Evolutionary conservation across 2,797 vertebrate species (phyloP).

Genomic region (Notolepis coatsorum): DNA sequence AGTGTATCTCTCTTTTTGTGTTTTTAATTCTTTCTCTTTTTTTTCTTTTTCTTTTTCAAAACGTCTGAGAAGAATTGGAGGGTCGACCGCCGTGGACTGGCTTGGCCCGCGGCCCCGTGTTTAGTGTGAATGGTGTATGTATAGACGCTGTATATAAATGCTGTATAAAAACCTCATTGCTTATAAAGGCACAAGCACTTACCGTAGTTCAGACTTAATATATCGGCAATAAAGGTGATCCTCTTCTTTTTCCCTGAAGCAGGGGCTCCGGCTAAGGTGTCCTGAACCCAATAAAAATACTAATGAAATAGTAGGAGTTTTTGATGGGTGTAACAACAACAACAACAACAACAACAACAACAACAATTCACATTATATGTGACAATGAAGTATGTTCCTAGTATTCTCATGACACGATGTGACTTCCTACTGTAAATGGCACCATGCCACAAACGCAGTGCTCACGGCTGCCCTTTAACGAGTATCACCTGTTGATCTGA

Average conservation of each 20-base stretch:
- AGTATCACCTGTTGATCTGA: no score
- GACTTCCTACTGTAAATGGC: no score
- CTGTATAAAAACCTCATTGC: conserved; percentile 84
- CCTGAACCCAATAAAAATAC: conserved; percentile 79
- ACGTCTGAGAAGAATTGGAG: conserved; percentile 58
- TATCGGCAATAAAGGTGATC: conserved; percentile 82
- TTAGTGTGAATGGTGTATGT: conserved; percentile 84
- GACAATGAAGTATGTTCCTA: not conserved
- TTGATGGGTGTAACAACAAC: conserved; percentile 59
- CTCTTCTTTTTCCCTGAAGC: conserved; percentile 64
- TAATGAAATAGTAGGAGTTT: conserved; percentile 67
- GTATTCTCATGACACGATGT: no score
- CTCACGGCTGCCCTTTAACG: no score
- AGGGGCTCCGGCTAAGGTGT: conserved; percentile 75
- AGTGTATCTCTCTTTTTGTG: conserved; percentile 57
- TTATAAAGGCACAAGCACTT: conserved; percentile 85
- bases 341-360: conserved; percentile 49
- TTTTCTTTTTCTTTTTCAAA: conserved; percentile 32
- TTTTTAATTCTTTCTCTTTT: conserved; percentile 44
- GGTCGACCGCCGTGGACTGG: conserved; percentile 53
- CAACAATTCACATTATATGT: conserved; percentile 28
- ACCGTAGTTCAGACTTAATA: conserved; percentile 81
- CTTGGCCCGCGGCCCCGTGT: conserved; percentile 64
- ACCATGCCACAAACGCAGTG: no score
- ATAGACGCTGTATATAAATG: conserved; percentile 89